phyloP scores from a whole-genome alignment of 2,113 vertebrate genomes.

The Cinclus mexicanus region DNA sequence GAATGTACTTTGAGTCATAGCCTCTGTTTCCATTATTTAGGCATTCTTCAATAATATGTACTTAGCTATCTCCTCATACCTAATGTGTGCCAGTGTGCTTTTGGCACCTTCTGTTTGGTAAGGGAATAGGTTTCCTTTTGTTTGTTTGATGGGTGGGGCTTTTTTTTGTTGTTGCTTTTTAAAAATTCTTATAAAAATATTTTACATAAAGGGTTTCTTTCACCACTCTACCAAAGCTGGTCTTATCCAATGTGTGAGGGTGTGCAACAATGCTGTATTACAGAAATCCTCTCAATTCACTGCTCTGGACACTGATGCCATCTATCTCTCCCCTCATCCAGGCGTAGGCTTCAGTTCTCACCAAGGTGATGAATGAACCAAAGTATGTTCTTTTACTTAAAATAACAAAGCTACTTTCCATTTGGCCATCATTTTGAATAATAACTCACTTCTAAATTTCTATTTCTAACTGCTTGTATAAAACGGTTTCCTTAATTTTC shows the following conservation, averaged over 20 bases:
- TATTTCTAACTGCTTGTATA: not conserved
- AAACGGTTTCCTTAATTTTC: not conserved
- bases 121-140: not conserved
- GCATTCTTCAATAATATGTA: not conserved
- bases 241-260: not conserved
- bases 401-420: not conserved
- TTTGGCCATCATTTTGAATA: not conserved
- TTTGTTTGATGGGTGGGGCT: not conserved
- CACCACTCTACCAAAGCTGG: not conserved
- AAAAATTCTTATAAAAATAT: not conserved
- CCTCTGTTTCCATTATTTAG: not conserved
- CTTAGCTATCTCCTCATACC: not conserved
- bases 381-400: not conserved
- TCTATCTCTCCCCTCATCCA: not conserved
- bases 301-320: not conserved
- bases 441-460: not conserved
- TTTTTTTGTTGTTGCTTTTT: not conserved
- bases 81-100: not conserved
- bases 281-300: not conserved
- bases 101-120: not conserved
- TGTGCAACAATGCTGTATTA: not conserved
- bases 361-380: not conserved
- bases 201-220: not conserved
- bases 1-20: not conserved
- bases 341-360: not conserved